phyloP scores from a whole-genome alignment of 2,797 vertebrate species.

The Benthosema pterotum region DNA sequence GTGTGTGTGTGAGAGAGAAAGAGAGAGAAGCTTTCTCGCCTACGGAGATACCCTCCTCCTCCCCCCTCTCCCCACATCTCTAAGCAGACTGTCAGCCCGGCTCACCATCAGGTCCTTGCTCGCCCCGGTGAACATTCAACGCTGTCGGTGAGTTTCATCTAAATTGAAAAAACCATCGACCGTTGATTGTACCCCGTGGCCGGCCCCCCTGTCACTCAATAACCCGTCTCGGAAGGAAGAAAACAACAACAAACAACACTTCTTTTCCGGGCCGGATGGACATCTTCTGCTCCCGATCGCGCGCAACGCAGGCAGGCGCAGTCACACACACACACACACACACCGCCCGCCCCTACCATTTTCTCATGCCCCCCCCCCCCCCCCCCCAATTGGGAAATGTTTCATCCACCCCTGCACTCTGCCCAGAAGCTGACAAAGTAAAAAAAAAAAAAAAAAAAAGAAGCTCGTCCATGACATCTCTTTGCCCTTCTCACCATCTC shows the following conservation, averaged over 20 bases:
- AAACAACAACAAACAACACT: slow-evolving; percentile 8
- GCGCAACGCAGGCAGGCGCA: too few species aligned
- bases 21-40: slow-evolving; percentile 35
- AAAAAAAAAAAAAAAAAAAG: slow-evolving; percentile 20
- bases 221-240: slow-evolving; percentile 19
- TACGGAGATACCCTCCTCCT: slow-evolving; percentile 3
- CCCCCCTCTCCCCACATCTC: slow-evolving; percentile 39
- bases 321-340: not conserved
- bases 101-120: slow-evolving; percentile 77
- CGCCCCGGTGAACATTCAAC: slow-evolving; percentile 95
- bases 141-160: slow-evolving; percentile 99
- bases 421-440: not conserved
- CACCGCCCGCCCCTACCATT: too few species aligned
- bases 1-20: not conserved
- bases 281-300: too few species aligned
- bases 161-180: slow-evolving; percentile 98
- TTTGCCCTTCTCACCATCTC: too few species aligned
- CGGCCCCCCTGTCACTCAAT: slow-evolving; percentile 71
- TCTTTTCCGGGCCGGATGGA: too few species aligned
- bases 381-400: too few species aligned
- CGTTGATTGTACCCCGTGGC: slow-evolving; percentile 99
- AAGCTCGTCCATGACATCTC: not conserved
- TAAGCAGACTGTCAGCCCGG: slow-evolving; percentile 61
- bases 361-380: too few species aligned
- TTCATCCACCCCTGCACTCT: too few species aligned